These are phyloP conservation scores for Lonchura striata DNA, from an alignment of 2,113 vertebrate genomes.

Conservation along the genomic window DNA sequence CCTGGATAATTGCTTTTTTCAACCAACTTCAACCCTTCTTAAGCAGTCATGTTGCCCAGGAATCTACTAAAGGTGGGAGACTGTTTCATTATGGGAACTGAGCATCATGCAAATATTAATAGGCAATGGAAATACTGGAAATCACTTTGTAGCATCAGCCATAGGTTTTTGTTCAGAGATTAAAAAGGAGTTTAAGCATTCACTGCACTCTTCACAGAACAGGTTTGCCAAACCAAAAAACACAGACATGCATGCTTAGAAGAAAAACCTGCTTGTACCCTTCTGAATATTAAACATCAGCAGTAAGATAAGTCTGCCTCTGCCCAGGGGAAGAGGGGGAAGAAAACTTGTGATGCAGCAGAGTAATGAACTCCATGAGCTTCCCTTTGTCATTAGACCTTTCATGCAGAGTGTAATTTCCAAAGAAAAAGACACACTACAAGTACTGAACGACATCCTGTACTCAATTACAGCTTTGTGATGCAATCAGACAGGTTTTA, in stretches of 20 bases:
- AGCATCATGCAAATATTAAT: not conserved
- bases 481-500: slow-evolving; percentile 34
- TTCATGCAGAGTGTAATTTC: not conserved
- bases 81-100: not conserved
- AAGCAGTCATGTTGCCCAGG: not conserved
- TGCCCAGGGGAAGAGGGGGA: not conserved
- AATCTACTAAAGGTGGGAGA: not conserved
- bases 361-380: slow-evolving; percentile 3
- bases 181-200: not conserved
- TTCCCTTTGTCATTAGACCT: not conserved
- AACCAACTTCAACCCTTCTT: not conserved
- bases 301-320: not conserved
- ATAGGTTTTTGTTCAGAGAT: not conserved
- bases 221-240: not conserved
- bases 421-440: not conserved
- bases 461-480: not conserved
- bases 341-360: slow-evolving; percentile 7
- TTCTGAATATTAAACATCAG: not conserved
- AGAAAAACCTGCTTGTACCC: not conserved
- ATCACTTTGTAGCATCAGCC: not conserved
- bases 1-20: not conserved
- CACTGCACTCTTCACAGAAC: not conserved
- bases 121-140: not conserved
- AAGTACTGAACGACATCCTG: not conserved
- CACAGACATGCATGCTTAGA: not conserved